phyloP scores from a whole-genome alignment of 2,888 invertebrate species.

The Chymomyza fuscimana region DNA sequence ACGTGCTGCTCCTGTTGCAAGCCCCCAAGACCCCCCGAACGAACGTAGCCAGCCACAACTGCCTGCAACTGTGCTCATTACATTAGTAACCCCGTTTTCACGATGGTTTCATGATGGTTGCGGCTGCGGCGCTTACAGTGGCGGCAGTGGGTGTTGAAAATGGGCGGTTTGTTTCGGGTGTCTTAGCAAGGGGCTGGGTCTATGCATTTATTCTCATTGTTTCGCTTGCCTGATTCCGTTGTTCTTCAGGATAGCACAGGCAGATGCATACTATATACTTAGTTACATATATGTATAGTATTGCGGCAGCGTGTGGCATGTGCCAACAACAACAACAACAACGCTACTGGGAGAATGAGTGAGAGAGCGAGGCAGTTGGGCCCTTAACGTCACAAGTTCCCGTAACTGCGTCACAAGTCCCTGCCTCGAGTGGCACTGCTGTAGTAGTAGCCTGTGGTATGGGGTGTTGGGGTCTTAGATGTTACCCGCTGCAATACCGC shows the following conservation, averaged over 20 bases:
- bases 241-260: slow-evolving; percentile 10
- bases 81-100: slow-evolving; percentile 70
- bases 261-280: neutral
- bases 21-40: neutral
- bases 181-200: slow-evolving; percentile 4
- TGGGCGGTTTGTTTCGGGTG: too few species aligned
- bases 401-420: slow-evolving; percentile 32
- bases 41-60: neutral
- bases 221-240: slow-evolving; percentile 13
- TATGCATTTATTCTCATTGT: slow-evolving; percentile 38
- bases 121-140: neutral
- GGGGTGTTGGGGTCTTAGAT: neutral
- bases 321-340: neutral
- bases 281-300: neutral
- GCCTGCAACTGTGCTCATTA: slow-evolving; percentile 37
- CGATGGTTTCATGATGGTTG: slow-evolving; percentile 22
- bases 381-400: slow-evolving; percentile 19
- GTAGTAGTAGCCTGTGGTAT: neutral
- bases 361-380: slow-evolving; percentile 17
- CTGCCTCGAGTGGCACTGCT: slow-evolving; percentile 32
- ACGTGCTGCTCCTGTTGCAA: slow-evolving; percentile 17
- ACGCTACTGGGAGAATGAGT: neutral
- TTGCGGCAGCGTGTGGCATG: neutral
- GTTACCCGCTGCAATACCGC: slow-evolving; percentile 10
- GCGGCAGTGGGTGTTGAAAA: neutral